Base-by-base conservation (phyloP, 1,140 invertebrate species). In the Dryas iulia region DNA sequence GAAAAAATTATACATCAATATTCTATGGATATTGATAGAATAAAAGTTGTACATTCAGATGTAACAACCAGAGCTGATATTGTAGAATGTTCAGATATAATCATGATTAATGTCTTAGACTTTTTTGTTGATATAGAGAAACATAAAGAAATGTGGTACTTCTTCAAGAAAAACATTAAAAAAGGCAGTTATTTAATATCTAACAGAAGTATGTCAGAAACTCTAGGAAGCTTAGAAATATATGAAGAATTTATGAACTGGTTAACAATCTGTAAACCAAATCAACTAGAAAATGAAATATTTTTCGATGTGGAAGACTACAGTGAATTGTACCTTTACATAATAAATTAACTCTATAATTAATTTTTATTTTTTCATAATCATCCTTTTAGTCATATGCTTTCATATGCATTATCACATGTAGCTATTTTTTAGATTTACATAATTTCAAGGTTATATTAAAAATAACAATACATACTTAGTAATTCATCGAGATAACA, bases 101-200 rank as follows among this genome's bases (percentile, higher is more conserved):
- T 95, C 61, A 83, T 95, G 18, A 94, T 95, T 69, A 95, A 95
- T 85, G 92, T 94, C 8, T 93, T 95, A 79, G 95, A 95, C 77
- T 95, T 95, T 83, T 95, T 95, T 89, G 82, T 94, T 63, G 75
- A 93, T 35, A 67, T 84, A 64, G 83, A 92, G 12, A 89, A 93
- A 35, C 94, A 95, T 79, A 92, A 86, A 65, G 64, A 93, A 71
- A 92, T 94, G 59, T 95, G 95, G 95, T 83, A 84, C 69, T 95
- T 94, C 78, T 89, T 95, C 1, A 93, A 91, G 67, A 82, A 91
- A 21, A 82, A 92, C 68, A 84, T 94, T 0, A 93, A 93, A 78
- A 93, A 92, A 69, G 93, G 93, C 14, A 89, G 93, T 11, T 90
- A 94, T 58, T 69, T 95, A 7, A 82, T 95, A n/a, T 92, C 92